Conservation (phyloP, 2,797 vertebrate genomes). For the Megalops cyprinoides region DNA sequence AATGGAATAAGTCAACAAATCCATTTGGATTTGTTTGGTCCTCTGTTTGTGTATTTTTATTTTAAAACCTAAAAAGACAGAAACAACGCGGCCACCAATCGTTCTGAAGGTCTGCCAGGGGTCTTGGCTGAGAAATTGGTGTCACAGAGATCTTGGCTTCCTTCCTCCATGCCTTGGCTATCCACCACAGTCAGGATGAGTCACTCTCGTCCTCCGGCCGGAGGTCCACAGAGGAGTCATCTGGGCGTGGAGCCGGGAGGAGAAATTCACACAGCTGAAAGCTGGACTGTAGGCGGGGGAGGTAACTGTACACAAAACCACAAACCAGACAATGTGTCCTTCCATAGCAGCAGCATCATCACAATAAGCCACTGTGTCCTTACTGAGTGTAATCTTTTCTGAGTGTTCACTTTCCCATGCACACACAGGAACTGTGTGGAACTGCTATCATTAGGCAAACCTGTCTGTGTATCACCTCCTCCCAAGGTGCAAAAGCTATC, state of each 20-base stretch:
- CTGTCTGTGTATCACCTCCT: not conserved
- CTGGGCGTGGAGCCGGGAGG: not conserved
- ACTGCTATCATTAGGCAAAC: not conserved
- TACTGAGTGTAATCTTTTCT: too few relatives aligned
- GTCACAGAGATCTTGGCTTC: constrained; percentile 16
- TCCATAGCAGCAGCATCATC: not conserved
- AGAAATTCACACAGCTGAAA: not conserved
- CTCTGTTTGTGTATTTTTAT: not conserved
- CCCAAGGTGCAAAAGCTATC: not conserved
- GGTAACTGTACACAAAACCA: not conserved
- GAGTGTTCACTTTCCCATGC: not conserved
- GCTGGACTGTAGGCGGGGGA: not conserved
- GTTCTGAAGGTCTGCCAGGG: constrained; percentile 25
- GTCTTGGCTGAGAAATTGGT: constrained; percentile 13
- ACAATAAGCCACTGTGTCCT: not conserved
- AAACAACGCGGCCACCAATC: constrained; percentile 20
- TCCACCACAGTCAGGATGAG: not conserved
- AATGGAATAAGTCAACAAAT: constrained; percentile 35
- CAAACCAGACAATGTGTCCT: not conserved
- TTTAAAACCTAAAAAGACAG: not conserved
- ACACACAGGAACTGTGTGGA: too few relatives aligned
- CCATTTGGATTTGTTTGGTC: constrained; percentile 9
- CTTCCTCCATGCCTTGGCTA: not conserved
- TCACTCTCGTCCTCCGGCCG: not conserved
- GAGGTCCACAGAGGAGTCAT: too few relatives aligned